Conservation (phyloP, 1,140 invertebrate genomes). For the Atta texana region DNA sequence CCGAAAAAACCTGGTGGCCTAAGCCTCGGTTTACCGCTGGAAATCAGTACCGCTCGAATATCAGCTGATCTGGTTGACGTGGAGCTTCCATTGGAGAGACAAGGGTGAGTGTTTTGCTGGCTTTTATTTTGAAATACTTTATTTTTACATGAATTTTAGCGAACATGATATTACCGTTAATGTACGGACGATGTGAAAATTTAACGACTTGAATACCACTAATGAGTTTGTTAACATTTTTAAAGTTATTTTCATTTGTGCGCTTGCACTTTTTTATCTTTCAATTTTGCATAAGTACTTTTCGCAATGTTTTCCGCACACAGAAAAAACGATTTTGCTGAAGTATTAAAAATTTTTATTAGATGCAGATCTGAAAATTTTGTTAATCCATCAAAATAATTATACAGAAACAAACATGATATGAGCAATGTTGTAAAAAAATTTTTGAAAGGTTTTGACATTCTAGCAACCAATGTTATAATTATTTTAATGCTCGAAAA, state of each 20-base stretch:
- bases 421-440: too few species aligned
- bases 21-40: constrained; percentile 88
- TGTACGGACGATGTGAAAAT: background rate
- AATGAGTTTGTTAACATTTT: constrained; percentile 30
- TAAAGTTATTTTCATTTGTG: background rate
- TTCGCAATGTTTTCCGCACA: background rate
- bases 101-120: constrained; percentile 89
- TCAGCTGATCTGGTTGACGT: constrained; percentile 92
- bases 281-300: background rate
- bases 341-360: too few species aligned
- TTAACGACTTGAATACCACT: background rate
- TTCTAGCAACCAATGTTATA: too few species aligned
- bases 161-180: background rate
- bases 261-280: background rate
- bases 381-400: too few species aligned
- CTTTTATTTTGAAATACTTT: background rate
- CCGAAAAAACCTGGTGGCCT: constrained; percentile 83
- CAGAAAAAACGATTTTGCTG: too few species aligned
- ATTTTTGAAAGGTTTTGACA: too few species aligned
- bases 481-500: too few species aligned
- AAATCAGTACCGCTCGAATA: constrained; percentile 86
- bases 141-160: background rate
- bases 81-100: constrained; percentile 92
- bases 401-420: too few species aligned
- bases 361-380: too few species aligned